Percentiles rank a stretch among this genome's conserved stretches.
Conservation (phyloP, 2,113 vertebrate genomes). For the Brachyistius frenatus region DNA sequence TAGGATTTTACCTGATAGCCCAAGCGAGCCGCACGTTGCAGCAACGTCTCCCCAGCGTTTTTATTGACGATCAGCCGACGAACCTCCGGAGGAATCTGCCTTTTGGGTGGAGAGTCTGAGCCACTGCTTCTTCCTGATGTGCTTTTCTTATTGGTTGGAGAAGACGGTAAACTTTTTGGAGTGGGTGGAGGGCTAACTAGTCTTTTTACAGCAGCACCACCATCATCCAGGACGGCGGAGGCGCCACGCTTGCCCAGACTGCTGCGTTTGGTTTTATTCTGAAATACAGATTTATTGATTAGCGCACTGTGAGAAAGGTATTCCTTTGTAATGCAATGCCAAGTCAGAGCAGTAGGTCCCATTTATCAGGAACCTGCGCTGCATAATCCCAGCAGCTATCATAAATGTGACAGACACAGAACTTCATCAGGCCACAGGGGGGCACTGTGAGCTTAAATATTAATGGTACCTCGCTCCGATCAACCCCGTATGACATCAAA, state of each 20-base stretch:
- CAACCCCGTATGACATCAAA: not conserved
- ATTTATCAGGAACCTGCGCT: constrained; percentile 10
- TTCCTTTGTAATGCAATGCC: constrained; percentile 19
- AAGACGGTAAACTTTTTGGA: constrained; percentile 72
- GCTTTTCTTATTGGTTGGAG: constrained; percentile 82
- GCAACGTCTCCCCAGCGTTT: constrained; percentile 95
- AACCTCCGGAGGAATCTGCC: constrained; percentile 91
- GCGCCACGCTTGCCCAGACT: constrained; percentile 75
- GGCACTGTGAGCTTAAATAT: constrained; percentile 77
- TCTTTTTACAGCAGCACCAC: constrained; percentile 78
- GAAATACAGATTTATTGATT: constrained; percentile 47
- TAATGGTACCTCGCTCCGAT: not conserved
- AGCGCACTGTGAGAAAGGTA: constrained; percentile 32
- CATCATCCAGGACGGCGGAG: constrained; percentile 63
- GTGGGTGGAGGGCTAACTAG: constrained; percentile 72
- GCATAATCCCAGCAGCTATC: constrained; percentile 42
- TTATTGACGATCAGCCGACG: constrained; percentile 98
- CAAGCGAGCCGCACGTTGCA: constrained; percentile 94
- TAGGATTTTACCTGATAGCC: constrained; percentile 91
- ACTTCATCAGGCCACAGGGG: constrained; percentile 74
- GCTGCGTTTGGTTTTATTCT: constrained; percentile 82
- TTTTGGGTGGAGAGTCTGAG: constrained; percentile 81
- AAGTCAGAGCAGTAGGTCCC: constrained; percentile 23
- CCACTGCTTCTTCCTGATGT: constrained; percentile 77
- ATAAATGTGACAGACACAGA: constrained; percentile 22